Evolutionary conservation across 2,888 invertebrate genomes (phyloP).

Genomic region (Incurvaria masculella): DNA sequence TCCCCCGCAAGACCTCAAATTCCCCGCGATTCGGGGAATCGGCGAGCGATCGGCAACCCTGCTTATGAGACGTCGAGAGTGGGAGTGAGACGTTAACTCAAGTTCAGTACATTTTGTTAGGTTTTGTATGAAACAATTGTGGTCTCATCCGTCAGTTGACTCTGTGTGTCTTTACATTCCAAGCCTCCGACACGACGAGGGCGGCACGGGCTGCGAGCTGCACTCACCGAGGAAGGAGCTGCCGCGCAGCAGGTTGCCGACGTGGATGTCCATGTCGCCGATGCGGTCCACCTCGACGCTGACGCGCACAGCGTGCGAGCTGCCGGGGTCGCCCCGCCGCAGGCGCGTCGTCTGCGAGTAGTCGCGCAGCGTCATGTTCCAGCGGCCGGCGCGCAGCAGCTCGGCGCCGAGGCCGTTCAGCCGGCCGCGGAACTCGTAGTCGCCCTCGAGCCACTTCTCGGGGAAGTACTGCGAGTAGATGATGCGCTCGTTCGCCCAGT

Average conservation of each 20-base stretch:
- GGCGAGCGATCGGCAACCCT: no score
- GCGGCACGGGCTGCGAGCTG: no score
- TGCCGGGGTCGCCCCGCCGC: constrained; percentile 45
- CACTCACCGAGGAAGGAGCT: constrained; percentile 61
- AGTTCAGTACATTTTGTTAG: no score
- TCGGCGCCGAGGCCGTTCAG: constrained; percentile 61
- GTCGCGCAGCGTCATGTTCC: constrained; percentile 73
- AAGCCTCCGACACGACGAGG: background rate
- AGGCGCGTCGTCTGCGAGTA: constrained; percentile 66
- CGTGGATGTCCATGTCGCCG: constrained; percentile 73
- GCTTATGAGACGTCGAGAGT: background rate
- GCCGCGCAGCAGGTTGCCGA: constrained; percentile 69
- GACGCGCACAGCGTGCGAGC: constrained; percentile 41
- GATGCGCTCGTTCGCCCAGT: constrained; percentile 61
- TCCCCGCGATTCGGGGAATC: no score
- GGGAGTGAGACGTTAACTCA: background rate
- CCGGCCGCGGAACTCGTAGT: constrained; percentile 52
- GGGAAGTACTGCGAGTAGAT: constrained; percentile 81
- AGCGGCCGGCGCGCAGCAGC: constrained; percentile 63
- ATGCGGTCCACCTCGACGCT: constrained; percentile 71
- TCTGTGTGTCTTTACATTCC: no score
- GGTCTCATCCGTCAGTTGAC: no score
- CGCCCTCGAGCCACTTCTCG: constrained; percentile 70
- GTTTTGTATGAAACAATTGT: no score
- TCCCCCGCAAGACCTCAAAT: no score